phyloP scores from a whole-genome alignment of 2,888 invertebrate genomes.

The Erebia aethiops region DNA sequence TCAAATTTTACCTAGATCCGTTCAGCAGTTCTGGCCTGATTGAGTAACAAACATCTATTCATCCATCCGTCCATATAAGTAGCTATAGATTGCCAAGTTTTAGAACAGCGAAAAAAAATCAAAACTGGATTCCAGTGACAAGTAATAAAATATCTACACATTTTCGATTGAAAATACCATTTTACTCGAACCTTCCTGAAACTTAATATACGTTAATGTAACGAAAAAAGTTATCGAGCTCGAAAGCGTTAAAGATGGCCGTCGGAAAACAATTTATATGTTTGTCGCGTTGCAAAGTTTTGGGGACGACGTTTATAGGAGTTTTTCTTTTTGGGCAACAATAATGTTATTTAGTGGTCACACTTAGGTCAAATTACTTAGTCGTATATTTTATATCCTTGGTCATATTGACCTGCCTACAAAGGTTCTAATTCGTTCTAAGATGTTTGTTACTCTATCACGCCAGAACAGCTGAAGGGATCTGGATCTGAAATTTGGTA shows the following conservation, averaged over 20 bases:
- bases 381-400: not conserved
- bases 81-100: not conserved
- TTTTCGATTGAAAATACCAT: not conserved
- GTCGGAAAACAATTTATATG: conserved; percentile 70
- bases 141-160: not conserved
- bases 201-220: conserved; percentile 17
- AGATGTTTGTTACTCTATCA: too few species aligned
- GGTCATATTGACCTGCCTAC: not conserved
- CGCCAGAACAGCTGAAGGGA: too few species aligned
- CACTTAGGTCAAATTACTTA: conserved; percentile 1
- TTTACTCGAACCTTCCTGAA: not conserved
- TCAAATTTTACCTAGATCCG: too few species aligned
- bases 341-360: conserved; percentile 24
- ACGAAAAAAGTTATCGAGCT: conserved; percentile 21
- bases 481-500: too few species aligned
- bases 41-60: too few species aligned
- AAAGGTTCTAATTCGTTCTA: too few species aligned
- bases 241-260: conserved; percentile 54
- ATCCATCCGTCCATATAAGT: too few species aligned
- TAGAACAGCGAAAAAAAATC: too few species aligned
- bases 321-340: conserved; percentile 23
- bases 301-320: conserved; percentile 39
- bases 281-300: conserved; percentile 67
- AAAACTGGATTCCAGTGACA: too few species aligned
- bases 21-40: too few species aligned